A percentile compares a stretch with the other conserved stretches of the same genome.
Conservation (phyloP, 2,888 invertebrate species). For the Spodoptera littoralis region DNA sequence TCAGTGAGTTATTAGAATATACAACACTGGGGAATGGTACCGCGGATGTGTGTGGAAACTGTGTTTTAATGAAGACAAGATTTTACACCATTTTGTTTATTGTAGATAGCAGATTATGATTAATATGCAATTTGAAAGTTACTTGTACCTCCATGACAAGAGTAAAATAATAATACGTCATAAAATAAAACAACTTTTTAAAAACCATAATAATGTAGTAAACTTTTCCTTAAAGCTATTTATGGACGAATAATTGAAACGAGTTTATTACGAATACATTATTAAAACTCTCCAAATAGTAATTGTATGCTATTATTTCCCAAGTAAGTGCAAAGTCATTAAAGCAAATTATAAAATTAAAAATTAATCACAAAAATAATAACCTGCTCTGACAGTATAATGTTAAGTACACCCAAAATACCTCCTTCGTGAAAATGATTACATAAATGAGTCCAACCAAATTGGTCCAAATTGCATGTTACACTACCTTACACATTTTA, state of each 20-base stretch:
- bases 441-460: conserved; percentile 53
- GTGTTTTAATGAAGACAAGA: background rate
- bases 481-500: conserved; percentile 40
- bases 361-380: conserved; percentile 46
- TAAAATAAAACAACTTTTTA: too few species aligned
- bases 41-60: conserved; percentile 9
- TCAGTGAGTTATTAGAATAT: conserved; percentile 36
- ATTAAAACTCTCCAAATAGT: conserved; percentile 1
- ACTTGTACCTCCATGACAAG: too few species aligned
- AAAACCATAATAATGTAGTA: too few species aligned
- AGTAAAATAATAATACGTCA: too few species aligned
- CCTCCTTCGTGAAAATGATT: conserved; percentile 49
- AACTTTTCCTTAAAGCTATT: too few species aligned
- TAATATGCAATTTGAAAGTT: too few species aligned
- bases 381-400: conserved; percentile 41
- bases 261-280: background rate
- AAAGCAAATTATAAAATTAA: conserved; percentile 17
- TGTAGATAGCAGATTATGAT: too few species aligned
- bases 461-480: conserved; percentile 57
- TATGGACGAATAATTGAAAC: background rate
- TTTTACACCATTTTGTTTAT: background rate
- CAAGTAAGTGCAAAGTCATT: conserved; percentile 27
- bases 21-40: conserved; percentile 9
- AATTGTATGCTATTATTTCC: too few species aligned
- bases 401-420: conserved; percentile 50